Base-by-base conservation (phyloP, 2,113 vertebrate species). In the Leptocoma aspasia region DNA sequence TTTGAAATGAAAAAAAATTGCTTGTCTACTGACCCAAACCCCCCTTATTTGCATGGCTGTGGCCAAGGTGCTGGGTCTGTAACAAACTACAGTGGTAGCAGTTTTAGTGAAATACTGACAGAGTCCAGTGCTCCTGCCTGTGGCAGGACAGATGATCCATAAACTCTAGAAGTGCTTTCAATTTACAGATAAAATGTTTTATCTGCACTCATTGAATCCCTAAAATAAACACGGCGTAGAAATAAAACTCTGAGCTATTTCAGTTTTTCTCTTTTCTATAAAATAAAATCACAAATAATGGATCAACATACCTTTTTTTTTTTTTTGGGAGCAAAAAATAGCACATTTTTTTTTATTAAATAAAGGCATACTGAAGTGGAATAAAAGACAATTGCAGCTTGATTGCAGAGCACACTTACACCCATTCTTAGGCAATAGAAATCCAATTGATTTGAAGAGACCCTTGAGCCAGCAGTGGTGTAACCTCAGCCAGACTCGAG, bases 161-260 rank as follows among this genome's bases (percentile, higher is more conserved):
- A 77, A 97, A 88, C 71, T 88, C 73, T 11, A 44, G 71, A 54
- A 85, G 31, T 54, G 35, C 59, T 93, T 90, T 83, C 93, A 80
- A 16, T 90, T 83, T 53, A 49, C 56, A 88, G 59, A 39, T 61
- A 95, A 91, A 95, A 91, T 70, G 35, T 86, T 95, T 93, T 86
- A 90, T 68, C 83, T 71, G 42, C 68, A 81, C 39, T 73, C 3
- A 0, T n/a, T 73, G 82, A 88, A 88, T 66, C 68, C 81, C 71
- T 95, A 90, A 91, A 95, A 90, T 85, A 95, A 91, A 95, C 20
- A 77, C 7, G 10, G 68, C 23, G 30, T 52, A 70, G 79, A 95
- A 95, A 90, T 88, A 85, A 94, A 93, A 88, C 59, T 37, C 65
- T 52, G 41, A 86, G 84, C 61, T 82, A 68, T 85, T 92, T 94